Evolutionary conservation across 2,888 invertebrate genomes (phyloP), one percentile per base, ranked within the genome.

Genomic region (Metopia argyrocephala): DNA sequence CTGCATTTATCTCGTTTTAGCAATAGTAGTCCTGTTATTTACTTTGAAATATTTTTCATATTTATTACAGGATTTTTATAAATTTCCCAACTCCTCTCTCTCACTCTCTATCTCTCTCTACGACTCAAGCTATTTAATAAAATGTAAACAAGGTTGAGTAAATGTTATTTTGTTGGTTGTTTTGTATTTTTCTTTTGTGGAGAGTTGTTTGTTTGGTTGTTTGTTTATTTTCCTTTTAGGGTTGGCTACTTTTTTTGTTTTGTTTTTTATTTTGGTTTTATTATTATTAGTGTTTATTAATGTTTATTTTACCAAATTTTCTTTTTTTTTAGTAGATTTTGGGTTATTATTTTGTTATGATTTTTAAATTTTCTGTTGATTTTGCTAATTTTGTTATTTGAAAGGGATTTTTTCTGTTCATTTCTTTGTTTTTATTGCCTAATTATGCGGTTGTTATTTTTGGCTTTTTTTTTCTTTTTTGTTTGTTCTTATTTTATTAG

Each of bases 361-460:
- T 69, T 64, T 48, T 38, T 1, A 28, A 61, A 28, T 64, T 50
- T 64, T 45, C 64, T 64, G 64, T 70, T 64, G 64, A 70, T 46
- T 76, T 70, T 18, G 76, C 69, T 52, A 48, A 50, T 69, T 48
- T 54, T 45, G 15, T 48, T 48, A 46, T 50, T 25, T 6, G 12
- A 31, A 48, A 20, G 7, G 48, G 20, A 48, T 18, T n/a, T 3
- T 6, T 18, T 48, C 18, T 48, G 7, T 48, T 48, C 5, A 12
- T 46, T 12, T 9, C 45, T 27, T 3, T 46, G n/a, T 59, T 66
- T 15, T 61, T 68, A 25, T 68, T 68, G 54, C 66, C 66, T 78
- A 78, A 73, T 68, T 71, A 56, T 78, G 78, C 62, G 66, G 66
- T 68, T 66, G 54, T 76, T 76, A 6, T 20, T n/a, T 68, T 31